Base-by-base conservation (phyloP, 2,888 invertebrate genomes). In the Electrophaes corylata region DNA sequence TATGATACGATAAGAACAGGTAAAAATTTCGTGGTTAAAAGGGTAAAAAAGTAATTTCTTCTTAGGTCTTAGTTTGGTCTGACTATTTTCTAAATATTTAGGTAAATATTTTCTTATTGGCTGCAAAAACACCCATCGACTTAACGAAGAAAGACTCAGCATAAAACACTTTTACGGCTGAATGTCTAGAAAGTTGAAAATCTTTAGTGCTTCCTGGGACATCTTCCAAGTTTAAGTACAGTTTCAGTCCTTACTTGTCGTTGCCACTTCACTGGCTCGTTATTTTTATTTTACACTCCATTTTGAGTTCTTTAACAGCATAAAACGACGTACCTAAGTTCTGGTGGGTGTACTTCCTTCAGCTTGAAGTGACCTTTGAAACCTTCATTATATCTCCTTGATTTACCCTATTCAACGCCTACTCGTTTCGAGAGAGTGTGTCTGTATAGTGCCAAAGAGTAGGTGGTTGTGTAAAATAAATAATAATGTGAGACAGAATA, bases 121-220 rank as follows among this genome's bases (percentile, higher is more conserved):
- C 26, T 29, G 10, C 2, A 29, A 29, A 29, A 29, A 8, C 8
- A 6, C 3, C 2, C 26, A 29, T 29, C 10, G 26, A 29, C 26
- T 10, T 1, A 29, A 20, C 10, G 26, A 29, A 29, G 10, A 29
- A 10, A 29, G 16, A 37, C n/a, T 4, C 20, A 2, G 41, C 12
- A 43, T 26, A 46, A 20, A 54, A 57, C 57, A 40, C 55, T 59
- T 64, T 62, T 57, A 62, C 49, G 53, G 11, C 50, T 47, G 37
- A 12, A 48, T 52, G 58, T 62, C 64, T 60, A 41, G 49, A 59
- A 62, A 66, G 40, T 64, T 66, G 39, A 55, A 46, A 62, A 60
- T 57, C 54, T 64, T 66, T 61, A 61, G 54, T 62, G 52, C 43
- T 60, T 61, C 53, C 56, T 47, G 52, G 52, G 51, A 63, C 53